A percentile compares a stretch with the other conserved stretches of the same genome.
Conservation (phyloP, 1,140 invertebrate species). For the Anthonomus grandis region DNA sequence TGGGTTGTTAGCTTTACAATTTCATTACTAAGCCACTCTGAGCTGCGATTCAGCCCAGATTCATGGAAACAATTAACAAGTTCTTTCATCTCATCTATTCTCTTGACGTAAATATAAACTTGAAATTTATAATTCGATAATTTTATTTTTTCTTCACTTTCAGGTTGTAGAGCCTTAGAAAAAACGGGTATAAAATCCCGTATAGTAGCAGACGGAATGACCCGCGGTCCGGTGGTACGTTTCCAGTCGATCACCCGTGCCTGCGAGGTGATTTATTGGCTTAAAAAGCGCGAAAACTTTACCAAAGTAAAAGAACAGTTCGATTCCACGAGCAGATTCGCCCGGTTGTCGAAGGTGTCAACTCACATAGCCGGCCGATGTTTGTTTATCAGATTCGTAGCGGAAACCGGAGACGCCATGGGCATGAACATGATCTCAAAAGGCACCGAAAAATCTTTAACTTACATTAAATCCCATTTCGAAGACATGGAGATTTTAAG, state of each 20-base stretch:
- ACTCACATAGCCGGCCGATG: conserved; percentile 79
- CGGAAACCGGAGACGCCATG: conserved; percentile 97
- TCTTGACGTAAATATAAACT: too few species aligned
- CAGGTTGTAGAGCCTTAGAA: conserved; percentile 69
- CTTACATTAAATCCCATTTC: conserved; percentile 67
- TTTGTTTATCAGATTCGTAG: conserved; percentile 89
- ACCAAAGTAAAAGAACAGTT: conserved; percentile 75
- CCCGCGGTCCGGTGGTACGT: conserved; percentile 86
- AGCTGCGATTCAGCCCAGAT: too few species aligned
- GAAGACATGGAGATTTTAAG: conserved; percentile 89
- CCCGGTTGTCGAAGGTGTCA: conserved; percentile 74
- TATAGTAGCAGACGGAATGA: conserved; percentile 92
- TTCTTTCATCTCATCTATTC: too few species aligned
- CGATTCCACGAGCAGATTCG: conserved; percentile 84
- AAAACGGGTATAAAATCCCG: conserved; percentile 72
- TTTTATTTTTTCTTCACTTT: too few species aligned
- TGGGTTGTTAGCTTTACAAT: too few species aligned
- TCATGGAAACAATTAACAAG: too few species aligned
- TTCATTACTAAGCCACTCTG: too few species aligned
- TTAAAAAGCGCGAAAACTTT: conserved; percentile 77
- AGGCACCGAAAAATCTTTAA: conserved; percentile 72
- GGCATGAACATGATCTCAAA: conserved; percentile 99
- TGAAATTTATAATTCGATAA: too few species aligned
- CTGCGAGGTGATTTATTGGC: conserved; percentile 77
- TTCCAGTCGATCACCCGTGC: conserved; percentile 77